Evolutionary conservation across 2,113 vertebrate genomes (phyloP).

Genomic region (Xenopus borealis): DNA sequence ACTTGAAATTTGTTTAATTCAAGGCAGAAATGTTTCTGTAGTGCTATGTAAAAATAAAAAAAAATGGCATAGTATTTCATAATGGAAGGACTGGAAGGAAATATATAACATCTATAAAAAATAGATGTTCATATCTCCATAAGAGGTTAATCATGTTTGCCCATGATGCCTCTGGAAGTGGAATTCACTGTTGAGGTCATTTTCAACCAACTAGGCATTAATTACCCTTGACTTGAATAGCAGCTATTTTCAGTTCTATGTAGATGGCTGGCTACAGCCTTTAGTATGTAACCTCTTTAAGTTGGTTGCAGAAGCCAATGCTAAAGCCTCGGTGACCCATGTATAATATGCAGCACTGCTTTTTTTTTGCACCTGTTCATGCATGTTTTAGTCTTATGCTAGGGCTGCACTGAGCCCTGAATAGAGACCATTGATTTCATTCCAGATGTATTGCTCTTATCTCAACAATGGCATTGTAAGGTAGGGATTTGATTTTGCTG

Average conservation of each 20-base stretch:
- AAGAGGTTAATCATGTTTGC: not conserved
- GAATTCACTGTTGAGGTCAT: not conserved
- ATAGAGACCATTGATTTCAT: conserved; percentile 10
- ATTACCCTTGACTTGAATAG: conserved; percentile 1
- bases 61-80: too few relatives aligned
- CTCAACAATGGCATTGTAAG: not conserved
- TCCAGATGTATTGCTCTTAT: conserved; percentile 6
- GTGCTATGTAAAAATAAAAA: too few relatives aligned
- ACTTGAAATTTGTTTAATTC: too few relatives aligned
- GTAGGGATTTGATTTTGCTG: conserved; percentile 1
- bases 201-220: not conserved
- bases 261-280: not conserved
- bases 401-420: conserved; percentile 17
- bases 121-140: not conserved
- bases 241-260: conserved; percentile 4
- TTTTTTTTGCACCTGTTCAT: not conserved
- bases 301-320: not conserved
- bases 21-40: too few relatives aligned
- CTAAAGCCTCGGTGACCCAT: not conserved
- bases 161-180: not conserved
- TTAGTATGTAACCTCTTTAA: not conserved
- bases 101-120: not conserved
- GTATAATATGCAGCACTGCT: not conserved
- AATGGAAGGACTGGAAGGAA: too few relatives aligned
- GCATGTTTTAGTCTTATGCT: not conserved